phyloP scores from a whole-genome alignment of 2,888 invertebrate genomes.

The Diarsia brunnea region DNA sequence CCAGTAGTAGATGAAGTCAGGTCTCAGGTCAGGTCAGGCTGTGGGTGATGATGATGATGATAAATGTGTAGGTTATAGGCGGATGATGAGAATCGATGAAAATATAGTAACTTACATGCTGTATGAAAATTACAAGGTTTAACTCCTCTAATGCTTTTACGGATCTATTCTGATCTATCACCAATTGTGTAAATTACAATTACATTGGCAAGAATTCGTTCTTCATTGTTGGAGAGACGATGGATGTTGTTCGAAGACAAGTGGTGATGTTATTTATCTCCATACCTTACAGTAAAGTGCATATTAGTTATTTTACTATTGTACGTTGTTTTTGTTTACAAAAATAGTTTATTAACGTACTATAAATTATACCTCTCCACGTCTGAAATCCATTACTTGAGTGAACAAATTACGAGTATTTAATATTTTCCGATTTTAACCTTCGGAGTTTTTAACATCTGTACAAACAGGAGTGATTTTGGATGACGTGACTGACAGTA shows the following conservation, averaged over 20 bases:
- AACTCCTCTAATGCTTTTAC: neutral
- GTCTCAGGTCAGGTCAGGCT: no score
- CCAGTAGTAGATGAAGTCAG: no score
- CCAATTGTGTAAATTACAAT: neutral
- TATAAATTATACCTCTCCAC: constrained; percentile 26
- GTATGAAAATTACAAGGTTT: neutral
- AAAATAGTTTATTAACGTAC: constrained; percentile 47
- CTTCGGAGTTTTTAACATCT: constrained; percentile 71
- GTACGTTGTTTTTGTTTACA: constrained; percentile 46
- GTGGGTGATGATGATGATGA: neutral
- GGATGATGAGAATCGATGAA: neutral
- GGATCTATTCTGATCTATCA: neutral
- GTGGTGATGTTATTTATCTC: constrained; percentile 9
- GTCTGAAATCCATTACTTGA: constrained; percentile 28
- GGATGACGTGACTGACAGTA: constrained; percentile 68
- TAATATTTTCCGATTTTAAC: constrained; percentile 60
- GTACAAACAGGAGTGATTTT: constrained; percentile 72
- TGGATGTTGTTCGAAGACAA: neutral
- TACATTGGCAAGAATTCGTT: neutral
- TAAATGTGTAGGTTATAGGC: no score
- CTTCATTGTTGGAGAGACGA: neutral
- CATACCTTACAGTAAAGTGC: constrained; percentile 15
- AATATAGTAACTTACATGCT: neutral
- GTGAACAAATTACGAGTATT: constrained; percentile 49
- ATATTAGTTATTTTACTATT: constrained; percentile 30